Conservation (phyloP, 2,888 invertebrate genomes). For the Lasioglossum villosulum region DNA sequence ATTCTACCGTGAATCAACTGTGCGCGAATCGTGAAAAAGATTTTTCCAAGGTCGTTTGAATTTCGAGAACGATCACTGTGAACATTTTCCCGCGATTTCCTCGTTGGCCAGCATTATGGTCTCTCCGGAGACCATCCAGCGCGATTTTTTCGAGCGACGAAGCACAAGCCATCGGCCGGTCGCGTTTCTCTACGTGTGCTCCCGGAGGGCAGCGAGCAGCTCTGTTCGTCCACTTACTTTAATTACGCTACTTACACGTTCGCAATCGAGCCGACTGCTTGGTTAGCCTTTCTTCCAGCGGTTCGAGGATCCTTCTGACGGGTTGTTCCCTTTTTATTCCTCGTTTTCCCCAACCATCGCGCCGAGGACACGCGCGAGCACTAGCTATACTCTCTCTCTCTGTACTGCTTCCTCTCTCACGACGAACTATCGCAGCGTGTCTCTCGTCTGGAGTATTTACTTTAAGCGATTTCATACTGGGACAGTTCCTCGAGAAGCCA, state of each 20-base stretch:
- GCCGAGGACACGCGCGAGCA: slow-evolving; percentile 80
- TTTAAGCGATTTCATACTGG: slow-evolving; percentile 42
- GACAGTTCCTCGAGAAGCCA: slow-evolving; percentile 16
- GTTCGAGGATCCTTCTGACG: slow-evolving; percentile 57
- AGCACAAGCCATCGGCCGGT: slow-evolving; percentile 21
- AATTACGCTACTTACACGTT: slow-evolving; percentile 60
- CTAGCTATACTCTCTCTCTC: slow-evolving; percentile 15
- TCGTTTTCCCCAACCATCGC: slow-evolving; percentile 40
- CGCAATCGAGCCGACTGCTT: slow-evolving; percentile 46
- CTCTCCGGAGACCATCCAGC: slow-evolving; percentile 24
- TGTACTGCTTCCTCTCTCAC: background rate
- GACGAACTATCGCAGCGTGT: slow-evolving; percentile 28
- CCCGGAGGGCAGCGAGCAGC: slow-evolving; percentile 35
- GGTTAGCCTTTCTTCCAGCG: slow-evolving; percentile 51
- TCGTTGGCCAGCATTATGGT: background rate
- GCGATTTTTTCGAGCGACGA: slow-evolving; percentile 38
- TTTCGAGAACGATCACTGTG: background rate
- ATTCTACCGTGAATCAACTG: no score
- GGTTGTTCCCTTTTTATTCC: slow-evolving; percentile 40
- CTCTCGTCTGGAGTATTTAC: slow-evolving; percentile 47
- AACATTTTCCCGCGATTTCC: background rate
- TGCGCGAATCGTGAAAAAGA: background rate
- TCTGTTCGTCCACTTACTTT: slow-evolving; percentile 62
- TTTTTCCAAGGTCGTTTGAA: background rate
- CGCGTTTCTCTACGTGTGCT: slow-evolving; percentile 28